Evolutionary conservation across 2,888 invertebrate genomes (phyloP).

Genomic region (Chalcis sispes): DNA sequence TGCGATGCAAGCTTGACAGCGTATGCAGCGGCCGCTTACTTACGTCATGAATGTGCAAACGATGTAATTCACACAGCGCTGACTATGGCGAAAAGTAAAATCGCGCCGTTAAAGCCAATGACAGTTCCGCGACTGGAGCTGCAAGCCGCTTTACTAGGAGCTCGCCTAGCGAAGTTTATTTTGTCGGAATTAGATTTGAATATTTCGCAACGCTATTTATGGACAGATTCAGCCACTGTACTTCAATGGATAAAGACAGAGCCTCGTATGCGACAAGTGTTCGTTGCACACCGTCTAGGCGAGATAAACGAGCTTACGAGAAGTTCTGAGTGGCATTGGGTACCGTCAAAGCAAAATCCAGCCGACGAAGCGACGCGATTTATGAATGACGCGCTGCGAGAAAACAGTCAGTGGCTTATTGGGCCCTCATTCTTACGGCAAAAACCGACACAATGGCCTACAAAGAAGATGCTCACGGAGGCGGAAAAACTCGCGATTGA

Average conservation of each 20-base stretch:
- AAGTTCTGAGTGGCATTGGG: conserved; percentile 56
- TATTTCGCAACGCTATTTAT: not conserved
- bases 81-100: not conserved
- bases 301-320: conserved; percentile 58
- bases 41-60: not conserved
- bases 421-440: not conserved
- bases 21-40: not conserved
- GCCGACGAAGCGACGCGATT: not conserved
- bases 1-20: conserved; percentile 14
- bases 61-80: not conserved
- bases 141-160: not conserved
- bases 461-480: not conserved
- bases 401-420: not conserved
- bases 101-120: not conserved
- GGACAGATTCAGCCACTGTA: conserved; percentile 55
- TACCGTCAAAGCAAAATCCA: conserved; percentile 46
- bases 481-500: not conserved
- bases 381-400: not conserved
- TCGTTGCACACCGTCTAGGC: conserved; percentile 58
- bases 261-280: conserved; percentile 48
- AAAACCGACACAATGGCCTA: not conserved
- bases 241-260: conserved; percentile 54
- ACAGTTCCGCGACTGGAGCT: not conserved
- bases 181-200: not conserved
- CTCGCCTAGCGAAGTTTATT: not conserved